phyloP scores from a whole-genome alignment of 2,888 invertebrate species.

The Lithophane leautieri region DNA sequence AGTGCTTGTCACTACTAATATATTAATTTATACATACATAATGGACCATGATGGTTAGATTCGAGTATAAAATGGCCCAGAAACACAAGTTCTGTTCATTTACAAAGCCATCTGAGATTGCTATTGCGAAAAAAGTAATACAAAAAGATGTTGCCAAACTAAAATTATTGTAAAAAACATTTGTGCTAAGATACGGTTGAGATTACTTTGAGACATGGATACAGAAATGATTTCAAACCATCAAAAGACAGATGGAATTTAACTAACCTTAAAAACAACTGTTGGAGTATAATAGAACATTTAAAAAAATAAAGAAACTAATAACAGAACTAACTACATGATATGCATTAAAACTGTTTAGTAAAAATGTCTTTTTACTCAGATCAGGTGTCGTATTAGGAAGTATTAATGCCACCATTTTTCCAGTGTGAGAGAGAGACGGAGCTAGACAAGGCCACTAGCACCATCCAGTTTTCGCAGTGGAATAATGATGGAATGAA shows the following conservation, averaged over 20 bases:
- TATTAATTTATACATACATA: slow-evolving; percentile 15
- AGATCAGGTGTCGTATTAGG: no score
- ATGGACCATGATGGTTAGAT: background rate
- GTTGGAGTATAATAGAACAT: slow-evolving; percentile 38
- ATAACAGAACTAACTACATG: slow-evolving; percentile 60
- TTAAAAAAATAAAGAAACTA: slow-evolving; percentile 45
- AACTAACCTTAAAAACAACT: slow-evolving; percentile 38
- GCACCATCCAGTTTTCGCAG: no score
- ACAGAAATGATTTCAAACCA: background rate
- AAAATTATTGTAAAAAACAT: slow-evolving; percentile 19
- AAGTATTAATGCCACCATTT: no score
- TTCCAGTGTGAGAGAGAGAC: no score
- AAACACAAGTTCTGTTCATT: background rate
- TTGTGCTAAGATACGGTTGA: slow-evolving; percentile 42
- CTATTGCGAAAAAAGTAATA: slow-evolving; percentile 19
- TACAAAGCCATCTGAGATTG: slow-evolving; percentile 12
- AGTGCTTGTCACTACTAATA: slow-evolving; percentile 30
- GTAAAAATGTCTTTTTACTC: slow-evolving; percentile 51
- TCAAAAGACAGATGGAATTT: slow-evolving; percentile 1
- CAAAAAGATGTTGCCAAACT: slow-evolving; percentile 13
- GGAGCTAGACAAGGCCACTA: no score
- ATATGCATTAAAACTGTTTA: slow-evolving; percentile 65
- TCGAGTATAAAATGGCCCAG: background rate
- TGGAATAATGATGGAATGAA: no score
- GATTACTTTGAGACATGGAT: slow-evolving; percentile 42